Conservation (phyloP, 2,113 vertebrate genomes). For the Macrotis lagotis region DNA sequence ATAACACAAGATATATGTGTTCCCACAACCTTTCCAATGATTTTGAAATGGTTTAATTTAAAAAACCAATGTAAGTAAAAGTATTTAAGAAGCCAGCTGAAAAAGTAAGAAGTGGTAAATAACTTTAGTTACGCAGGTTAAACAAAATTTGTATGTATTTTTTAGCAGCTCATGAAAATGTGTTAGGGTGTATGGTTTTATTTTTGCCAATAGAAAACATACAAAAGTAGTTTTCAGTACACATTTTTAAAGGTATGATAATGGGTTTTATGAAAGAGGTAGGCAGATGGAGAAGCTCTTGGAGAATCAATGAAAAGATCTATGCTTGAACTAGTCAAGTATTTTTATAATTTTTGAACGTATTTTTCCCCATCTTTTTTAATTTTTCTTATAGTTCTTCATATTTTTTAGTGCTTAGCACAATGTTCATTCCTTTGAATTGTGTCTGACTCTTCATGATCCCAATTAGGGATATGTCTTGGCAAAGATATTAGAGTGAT, state of each 20-base stretch:
- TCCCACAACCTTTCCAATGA: neutral
- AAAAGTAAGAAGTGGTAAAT: neutral
- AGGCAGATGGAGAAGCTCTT: constrained; percentile 21
- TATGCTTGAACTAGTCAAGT: neutral
- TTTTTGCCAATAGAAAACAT: constrained; percentile 17
- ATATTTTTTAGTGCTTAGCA: neutral
- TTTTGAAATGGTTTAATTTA: neutral
- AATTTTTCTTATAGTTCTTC: neutral
- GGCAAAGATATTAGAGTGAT: neutral
- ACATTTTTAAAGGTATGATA: constrained; percentile 60
- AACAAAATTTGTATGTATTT: neutral
- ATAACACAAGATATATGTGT: neutral
- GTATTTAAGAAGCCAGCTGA: neutral
- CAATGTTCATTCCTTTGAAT: neutral
- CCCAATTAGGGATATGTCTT: neutral
- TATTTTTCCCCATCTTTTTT: neutral
- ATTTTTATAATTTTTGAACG: neutral
- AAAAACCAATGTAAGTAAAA: neutral
- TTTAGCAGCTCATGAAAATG: constrained; percentile 30
- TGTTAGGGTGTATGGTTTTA: constrained; percentile 11
- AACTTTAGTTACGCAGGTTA: neutral
- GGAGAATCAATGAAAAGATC: constrained; percentile 41
- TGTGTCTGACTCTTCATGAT: neutral
- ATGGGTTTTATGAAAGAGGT: constrained; percentile 60
- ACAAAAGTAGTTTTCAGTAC: constrained; percentile 40